Evolutionary conservation across 1,140 invertebrate species (phyloP).

Genomic region (Homarus americanus): DNA sequence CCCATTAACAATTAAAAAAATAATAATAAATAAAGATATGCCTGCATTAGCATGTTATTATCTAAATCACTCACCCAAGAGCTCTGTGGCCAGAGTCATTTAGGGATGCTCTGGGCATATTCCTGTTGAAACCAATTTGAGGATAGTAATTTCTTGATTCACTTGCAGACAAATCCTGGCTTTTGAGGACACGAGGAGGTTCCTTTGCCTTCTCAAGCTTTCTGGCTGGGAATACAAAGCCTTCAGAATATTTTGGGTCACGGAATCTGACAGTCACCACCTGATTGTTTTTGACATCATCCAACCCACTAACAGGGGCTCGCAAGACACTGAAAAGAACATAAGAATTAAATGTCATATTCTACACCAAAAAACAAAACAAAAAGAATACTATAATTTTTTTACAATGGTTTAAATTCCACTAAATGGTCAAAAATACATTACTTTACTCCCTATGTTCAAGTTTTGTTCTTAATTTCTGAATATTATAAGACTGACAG

Average conservation of each 20-base stretch:
- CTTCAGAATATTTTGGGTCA: constrained; percentile 88
- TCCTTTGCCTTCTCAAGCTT: constrained; percentile 82
- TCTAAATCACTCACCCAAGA: constrained; percentile 78
- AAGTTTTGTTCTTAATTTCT: too few species aligned
- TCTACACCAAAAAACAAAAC: too few species aligned
- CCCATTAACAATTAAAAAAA: background rate
- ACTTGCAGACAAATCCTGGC: constrained; percentile 85
- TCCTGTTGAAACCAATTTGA: constrained; percentile 85
- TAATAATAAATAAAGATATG: constrained; percentile 7
- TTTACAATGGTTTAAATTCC: too few species aligned
- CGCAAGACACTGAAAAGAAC: constrained; percentile 40
- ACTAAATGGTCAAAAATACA: too few species aligned
- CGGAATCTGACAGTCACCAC: constrained; percentile 86
- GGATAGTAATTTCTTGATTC: constrained; percentile 83
- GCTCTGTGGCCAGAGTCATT: constrained; percentile 85
- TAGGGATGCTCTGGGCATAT: constrained; percentile 82
- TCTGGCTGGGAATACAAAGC: constrained; percentile 88
- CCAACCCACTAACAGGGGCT: constrained; percentile 66
- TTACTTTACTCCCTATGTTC: too few species aligned
- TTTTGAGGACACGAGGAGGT: constrained; percentile 88
- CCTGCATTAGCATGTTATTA: background rate
- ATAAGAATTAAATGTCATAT: too few species aligned
- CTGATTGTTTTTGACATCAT: constrained; percentile 75
- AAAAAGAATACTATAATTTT: too few species aligned
- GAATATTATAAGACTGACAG: too few species aligned